Evolutionary conservation across 2,888 invertebrate species (phyloP), one percentile per base, ranked within the genome.

Genomic region (Hypercompe scribonia): DNA sequence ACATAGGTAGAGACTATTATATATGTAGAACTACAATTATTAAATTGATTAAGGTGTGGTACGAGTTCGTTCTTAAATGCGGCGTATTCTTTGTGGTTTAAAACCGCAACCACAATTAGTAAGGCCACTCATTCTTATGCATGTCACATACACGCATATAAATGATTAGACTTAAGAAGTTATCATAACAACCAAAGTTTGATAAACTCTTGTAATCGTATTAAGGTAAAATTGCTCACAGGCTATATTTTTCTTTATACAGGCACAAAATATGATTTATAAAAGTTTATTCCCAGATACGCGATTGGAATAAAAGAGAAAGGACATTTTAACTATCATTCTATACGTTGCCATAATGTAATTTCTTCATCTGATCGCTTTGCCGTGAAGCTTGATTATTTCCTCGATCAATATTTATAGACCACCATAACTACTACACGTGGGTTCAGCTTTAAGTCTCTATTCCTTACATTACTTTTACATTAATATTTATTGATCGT

Each of bases 401-500:
- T 33, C 28, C n/a, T 54, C n/a, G 10, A 39, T 21, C 21, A 36
- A 58, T 58, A 11, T 58, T 39, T 68, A 36, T 73, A 76, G 34
- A n/a, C n/a, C 15, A 5, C 34, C 28, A 54, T 54, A 54, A 36
- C 68, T 76, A 65, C 61, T 13, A n/a, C 68, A 72, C 70, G 74
- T 73, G 74, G 58, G 75, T 74, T 72, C 70, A 58, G 63, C 65
- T 63, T 69, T 50, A 39, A 73, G 70, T 71, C 72, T 69, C 58
- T 50, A 67, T 67, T 61, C 61, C 71, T 67, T 71, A 33, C 64
- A 68, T 61, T 68, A 68, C 67, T 65, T 39, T 65, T 74, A 72
- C 76, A 75, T 81, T 75, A 73, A 66, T 65, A 71, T 75, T 76
- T 81, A 81, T 81, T 83, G 81, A 70, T 81, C 71, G 71, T 78